Evolutionary conservation across 2,888 invertebrate genomes (phyloP).

Genomic region (Lasioglossum morio): DNA sequence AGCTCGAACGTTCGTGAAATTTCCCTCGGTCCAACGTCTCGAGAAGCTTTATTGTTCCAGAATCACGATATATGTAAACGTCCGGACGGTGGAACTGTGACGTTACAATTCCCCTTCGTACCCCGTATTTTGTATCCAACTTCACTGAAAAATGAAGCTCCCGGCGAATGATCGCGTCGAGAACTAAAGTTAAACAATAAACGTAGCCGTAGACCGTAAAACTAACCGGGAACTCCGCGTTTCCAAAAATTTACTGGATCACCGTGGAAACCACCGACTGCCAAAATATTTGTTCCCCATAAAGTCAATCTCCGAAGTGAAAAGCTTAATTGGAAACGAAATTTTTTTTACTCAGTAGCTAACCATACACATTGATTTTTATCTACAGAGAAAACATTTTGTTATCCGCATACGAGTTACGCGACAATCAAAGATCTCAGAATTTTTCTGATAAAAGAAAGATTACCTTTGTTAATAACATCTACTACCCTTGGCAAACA

Average conservation of each 20-base stretch:
- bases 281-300: neutral
- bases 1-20: conserved; percentile 23
- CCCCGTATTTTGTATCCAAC: neutral
- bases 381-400: neutral
- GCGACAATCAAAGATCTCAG: no score
- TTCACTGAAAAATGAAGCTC: neutral
- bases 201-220: neutral
- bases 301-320: neutral
- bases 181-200: neutral
- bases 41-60: conserved; percentile 21
- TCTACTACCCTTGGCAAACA: neutral
- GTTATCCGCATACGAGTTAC: no score
- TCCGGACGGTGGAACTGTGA: neutral
- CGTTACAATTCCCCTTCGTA: conserved; percentile 8
- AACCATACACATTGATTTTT: neutral
- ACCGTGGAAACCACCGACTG: neutral
- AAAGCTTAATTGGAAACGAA: neutral
- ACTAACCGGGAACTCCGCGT: neutral
- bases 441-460: no score
- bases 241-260: neutral
- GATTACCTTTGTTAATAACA: no score
- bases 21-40: conserved; percentile 8
- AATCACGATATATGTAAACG: conserved; percentile 9
- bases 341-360: neutral
- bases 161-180: neutral